Evolutionary conservation across 2,113 vertebrate species (phyloP).

Genomic region (Vidua macroura): DNA sequence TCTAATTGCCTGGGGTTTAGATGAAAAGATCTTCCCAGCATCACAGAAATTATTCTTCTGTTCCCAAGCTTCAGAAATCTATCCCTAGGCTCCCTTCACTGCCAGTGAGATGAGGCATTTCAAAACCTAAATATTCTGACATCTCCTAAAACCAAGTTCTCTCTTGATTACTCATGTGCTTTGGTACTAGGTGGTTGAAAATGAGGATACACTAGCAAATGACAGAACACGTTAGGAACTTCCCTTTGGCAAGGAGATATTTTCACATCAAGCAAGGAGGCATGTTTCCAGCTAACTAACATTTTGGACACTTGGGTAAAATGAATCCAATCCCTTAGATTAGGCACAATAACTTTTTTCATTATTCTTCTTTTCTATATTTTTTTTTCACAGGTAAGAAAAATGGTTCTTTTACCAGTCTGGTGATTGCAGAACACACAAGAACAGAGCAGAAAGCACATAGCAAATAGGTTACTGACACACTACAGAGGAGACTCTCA

Average conservation of each 20-base stretch:
- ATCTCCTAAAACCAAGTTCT: not conserved
- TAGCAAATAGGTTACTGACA: not conserved
- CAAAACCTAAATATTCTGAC: not conserved
- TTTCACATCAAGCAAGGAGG: not conserved
- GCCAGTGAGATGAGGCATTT: not conserved
- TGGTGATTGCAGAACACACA: not conserved
- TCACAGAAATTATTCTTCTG: not conserved
- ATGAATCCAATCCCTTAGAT: not conserved
- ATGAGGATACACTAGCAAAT: not conserved
- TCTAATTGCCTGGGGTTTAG: constrained; percentile 33
- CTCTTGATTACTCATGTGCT: not conserved
- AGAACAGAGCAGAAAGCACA: not conserved
- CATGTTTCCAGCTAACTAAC: not conserved
- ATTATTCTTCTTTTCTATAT: accelerated
- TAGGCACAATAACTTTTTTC: not conserved
- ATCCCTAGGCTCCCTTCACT: not conserved
- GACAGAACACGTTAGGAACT: not conserved
- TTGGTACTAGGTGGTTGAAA: not conserved
- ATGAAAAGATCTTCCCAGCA: constrained; percentile 10
- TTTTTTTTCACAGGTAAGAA: not conserved
- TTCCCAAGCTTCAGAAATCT: not conserved
- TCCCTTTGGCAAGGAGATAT: not conserved
- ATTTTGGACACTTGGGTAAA: not conserved
- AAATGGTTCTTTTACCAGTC: not conserved
- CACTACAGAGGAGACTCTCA: not conserved